These are phyloP conservation scores for Sycobia sp. DNA, from an alignment of 1,140 invertebrate genomes.

Conservation along the genomic window DNA sequence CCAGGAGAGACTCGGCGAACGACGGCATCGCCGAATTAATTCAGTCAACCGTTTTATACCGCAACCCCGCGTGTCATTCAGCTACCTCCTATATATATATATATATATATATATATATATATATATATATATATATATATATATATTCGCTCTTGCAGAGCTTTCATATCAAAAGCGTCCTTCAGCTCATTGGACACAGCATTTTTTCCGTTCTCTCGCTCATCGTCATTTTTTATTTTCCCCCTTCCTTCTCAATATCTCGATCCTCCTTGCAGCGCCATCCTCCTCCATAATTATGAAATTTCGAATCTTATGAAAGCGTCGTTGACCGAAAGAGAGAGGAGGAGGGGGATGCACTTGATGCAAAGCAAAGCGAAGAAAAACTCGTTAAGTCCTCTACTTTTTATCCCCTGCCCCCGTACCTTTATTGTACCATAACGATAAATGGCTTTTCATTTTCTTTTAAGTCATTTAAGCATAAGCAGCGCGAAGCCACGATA, in stretches of 20 bases:
- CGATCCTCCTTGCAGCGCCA: not conserved
- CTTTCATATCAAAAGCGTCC: slow-evolving; percentile 1
- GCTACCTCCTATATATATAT: too few species aligned
- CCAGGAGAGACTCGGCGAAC: not conserved
- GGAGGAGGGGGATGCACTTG: too few species aligned
- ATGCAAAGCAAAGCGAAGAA: not conserved
- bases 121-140: too few species aligned
- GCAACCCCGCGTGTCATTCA: not conserved
- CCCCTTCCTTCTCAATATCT: not conserved
- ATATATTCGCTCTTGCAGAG: not conserved
- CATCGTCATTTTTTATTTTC: too few species aligned
- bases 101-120: too few species aligned
- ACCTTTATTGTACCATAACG: not conserved
- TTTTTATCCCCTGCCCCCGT: slow-evolving; percentile 5
- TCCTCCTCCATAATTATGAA: slow-evolving; percentile 11
- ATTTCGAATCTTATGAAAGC: slow-evolving; percentile 15
- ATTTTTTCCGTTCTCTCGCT: not conserved
- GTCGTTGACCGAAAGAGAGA: not conserved
- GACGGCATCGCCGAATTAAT: slow-evolving; percentile 3
- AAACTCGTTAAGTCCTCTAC: slow-evolving; percentile 8
- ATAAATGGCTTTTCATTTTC: slow-evolving; percentile 6
- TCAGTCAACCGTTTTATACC: not conserved
- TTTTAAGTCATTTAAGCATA: not conserved
- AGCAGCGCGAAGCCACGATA: too few species aligned
- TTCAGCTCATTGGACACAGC: slow-evolving; percentile 3